Evolutionary conservation across 2,797 vertebrate genomes (phyloP), one percentile per base, ranked within the genome.

Genomic region (Phrynocephalus guinanensis): DNA sequence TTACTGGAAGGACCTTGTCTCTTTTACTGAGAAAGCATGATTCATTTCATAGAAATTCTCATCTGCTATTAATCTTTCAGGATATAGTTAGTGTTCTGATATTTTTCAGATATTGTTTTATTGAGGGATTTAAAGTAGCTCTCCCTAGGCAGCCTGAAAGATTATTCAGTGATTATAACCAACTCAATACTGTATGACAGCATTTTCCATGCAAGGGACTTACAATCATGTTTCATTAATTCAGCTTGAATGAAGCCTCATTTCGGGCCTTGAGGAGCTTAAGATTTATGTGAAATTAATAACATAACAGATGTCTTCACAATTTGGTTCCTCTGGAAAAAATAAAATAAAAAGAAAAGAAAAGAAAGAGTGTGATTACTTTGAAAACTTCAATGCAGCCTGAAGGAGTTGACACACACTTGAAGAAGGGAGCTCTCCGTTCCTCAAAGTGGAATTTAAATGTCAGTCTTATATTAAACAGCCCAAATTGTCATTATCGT

Each of bases 201-300:
- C 97, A 96, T 97, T 96, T 98, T 97, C 96, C 18, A 97, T 97
- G 97, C 97, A 96, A 97, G 98, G 97, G 98, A 98, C 97, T 98
- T 97, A 97, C 98, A 97, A 98, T 99, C 98, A 98, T 99, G 98
- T 99, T 99, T 98, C 98, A 98, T 99, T 99, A 98, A 99, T 98
- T 99, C 98, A 94, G 98, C 97, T 98, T 98, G 97, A 98, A 97
- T 97, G 98, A 98, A 98, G 97, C 98, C 97, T 98, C 97, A 97
- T 98, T 98, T 98, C 97, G 98, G 97, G 97, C 97, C 98, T 97
- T 97, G 96, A 98, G 97, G 97, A 98, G 98, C 98, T 99, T 98
- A 99, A 98, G 98, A 98, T 98, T 98, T 98, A 99, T 99, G 98
- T 98, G 97, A 99, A 98, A 98, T 98, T 99, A 98, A 99, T 98